These are phyloP conservation scores for Petaurus breviceps DNA, from an alignment of 2,113 vertebrate species.

Conservation along the genomic window DNA sequence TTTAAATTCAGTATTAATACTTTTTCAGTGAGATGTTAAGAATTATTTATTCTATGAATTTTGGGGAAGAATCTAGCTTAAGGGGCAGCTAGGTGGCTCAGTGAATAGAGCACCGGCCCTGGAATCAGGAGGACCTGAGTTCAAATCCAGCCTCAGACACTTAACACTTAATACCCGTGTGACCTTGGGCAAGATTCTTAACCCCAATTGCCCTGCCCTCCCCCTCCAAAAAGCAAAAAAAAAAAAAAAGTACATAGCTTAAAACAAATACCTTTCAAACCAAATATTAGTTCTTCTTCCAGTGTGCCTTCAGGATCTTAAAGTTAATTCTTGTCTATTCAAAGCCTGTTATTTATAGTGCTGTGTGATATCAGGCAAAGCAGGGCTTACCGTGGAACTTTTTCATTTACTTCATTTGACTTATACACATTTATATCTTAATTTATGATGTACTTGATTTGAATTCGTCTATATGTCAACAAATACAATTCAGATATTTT, in stretches of 20 bases:
- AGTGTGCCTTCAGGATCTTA: neutral
- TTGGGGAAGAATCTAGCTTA: neutral
- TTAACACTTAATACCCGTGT: no score
- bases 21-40: neutral
- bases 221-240: no score
- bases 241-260: neutral
- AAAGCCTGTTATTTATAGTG: neutral
- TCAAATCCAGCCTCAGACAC: no score
- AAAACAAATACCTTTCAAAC: neutral
- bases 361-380: neutral
- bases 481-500: neutral
- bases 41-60: neutral
- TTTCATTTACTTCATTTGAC: neutral
- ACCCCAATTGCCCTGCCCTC: no score
- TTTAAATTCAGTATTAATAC: neutral
- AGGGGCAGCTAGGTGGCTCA: neutral
- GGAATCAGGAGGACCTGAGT: no score
- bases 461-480: neutral
- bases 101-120: no score
- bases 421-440: neutral
- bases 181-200: no score
- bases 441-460: neutral
- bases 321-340: slow-evolving; percentile 30
- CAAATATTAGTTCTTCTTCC: slow-evolving; percentile 35
- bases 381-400: neutral